phyloP scores from a whole-genome alignment of 2,888 invertebrate species.

The Eledone cirrhosa region DNA sequence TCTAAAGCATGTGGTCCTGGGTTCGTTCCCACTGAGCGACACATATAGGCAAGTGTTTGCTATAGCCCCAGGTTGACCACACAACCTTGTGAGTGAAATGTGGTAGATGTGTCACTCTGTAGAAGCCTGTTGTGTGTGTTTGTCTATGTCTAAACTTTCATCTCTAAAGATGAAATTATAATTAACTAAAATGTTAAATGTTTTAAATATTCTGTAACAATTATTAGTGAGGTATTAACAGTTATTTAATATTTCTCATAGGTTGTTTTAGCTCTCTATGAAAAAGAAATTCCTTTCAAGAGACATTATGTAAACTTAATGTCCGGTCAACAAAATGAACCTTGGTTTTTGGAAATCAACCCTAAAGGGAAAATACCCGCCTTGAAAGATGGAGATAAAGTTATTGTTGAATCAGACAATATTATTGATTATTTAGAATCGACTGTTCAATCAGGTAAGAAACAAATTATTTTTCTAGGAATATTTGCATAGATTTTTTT shows the following conservation, averaged over 20 bases:
- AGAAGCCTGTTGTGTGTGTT: no score
- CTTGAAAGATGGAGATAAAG: constrained; percentile 49
- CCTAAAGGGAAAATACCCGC: constrained; percentile 59
- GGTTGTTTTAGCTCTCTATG: constrained; percentile 57
- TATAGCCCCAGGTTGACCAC: not conserved
- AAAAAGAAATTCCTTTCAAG: constrained; percentile 53
- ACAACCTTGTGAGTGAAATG: no score
- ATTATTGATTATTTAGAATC: constrained; percentile 51
- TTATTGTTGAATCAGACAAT: constrained; percentile 46
- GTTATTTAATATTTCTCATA: constrained; percentile 33
- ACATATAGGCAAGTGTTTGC: no score
- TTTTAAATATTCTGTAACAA: not conserved
- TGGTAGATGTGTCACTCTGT: no score
- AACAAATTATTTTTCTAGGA: no score
- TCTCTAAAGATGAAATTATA: not conserved
- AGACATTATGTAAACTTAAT: constrained; percentile 54
- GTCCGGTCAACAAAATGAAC: constrained; percentile 58
- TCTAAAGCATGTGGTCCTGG: no score
- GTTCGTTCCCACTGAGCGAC: no score
- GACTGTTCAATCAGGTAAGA: constrained; percentile 36
- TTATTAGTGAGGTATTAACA: not conserved
- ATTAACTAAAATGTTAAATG: not conserved
- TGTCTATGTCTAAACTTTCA: not conserved
- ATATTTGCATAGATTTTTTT: no score
- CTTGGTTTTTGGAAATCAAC: constrained; percentile 58